Base-by-base conservation (phyloP, 1,140 invertebrate species). In the Drosophila sp. region DNA sequence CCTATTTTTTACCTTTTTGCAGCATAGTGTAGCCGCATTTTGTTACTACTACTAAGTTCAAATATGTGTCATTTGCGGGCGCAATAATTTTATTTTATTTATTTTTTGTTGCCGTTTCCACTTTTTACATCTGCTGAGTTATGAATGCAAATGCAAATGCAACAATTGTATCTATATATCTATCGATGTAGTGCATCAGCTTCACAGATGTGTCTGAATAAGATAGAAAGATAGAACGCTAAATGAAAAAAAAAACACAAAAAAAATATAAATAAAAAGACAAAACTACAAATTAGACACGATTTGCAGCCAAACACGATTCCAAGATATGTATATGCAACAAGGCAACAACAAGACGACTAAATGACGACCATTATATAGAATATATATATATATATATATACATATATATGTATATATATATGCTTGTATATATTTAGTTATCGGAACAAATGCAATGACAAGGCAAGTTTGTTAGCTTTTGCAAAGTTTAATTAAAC, bases 121-220 rank as follows among this genome's bases (percentile, higher is more conserved):
- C 41, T 69, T 70, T 64, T 63, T 63, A 68, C 83, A 87, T 81
- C 76, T 79, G 76, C 72, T 79, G 72, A 86, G 79, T 86, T 86
- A 86, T 86, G 83, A 87, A 86, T 86, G 83, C 83, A 87, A 85
- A 86, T 85, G 78, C 63, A 76, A 82, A 82, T 79, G 82, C 79
- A 72, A 66, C 69, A 71, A 63, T 66, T 72, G 69, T 75, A 75
- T 75, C 55, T 56, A 76, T 76, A 66, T 75, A 62, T 62, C 82
- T 81, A 86, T 86, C 83, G 83, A 86, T 86, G 83, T 86, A 86
- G 83, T 86, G 82, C 82, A 86, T 86, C 82, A 77, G 71, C 68
- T 54, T 50, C 68, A 75, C 55, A 57, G 55, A 57, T 57, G 55
- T 57, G 55, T 57, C 55, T 57, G 30, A 57, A 54, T 63, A 66